Evolutionary conservation across 2,113 vertebrate genomes (phyloP).

Genomic region (Ploceus nigricollis): DNA sequence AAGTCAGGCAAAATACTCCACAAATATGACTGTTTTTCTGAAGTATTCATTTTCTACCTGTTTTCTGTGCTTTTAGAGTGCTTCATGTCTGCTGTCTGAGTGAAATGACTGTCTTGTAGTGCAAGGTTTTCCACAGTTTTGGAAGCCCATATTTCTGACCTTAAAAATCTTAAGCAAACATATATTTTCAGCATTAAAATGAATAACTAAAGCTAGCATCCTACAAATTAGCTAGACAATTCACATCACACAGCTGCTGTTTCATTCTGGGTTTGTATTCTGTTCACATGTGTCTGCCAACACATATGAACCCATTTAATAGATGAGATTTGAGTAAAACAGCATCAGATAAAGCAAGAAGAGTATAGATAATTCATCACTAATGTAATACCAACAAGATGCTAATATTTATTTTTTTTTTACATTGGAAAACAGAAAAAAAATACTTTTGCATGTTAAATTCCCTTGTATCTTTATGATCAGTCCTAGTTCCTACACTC

Average conservation of each 20-base stretch:
- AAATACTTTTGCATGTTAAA: neutral
- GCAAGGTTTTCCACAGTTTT: neutral
- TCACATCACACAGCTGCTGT: neutral
- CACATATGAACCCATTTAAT: accelerated
- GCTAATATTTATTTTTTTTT: neutral
- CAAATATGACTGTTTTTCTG: neutral
- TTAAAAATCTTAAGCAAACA: neutral
- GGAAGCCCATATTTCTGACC: neutral
- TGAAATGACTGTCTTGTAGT: neutral
- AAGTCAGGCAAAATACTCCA: neutral
- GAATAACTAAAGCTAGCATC: neutral
- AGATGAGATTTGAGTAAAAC: neutral
- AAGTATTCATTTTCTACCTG: neutral
- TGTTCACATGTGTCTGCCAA: neutral
- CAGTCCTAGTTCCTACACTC: neutral
- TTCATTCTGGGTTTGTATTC: neutral
- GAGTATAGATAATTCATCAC: neutral
- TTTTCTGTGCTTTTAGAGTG: neutral
- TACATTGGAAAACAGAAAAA: neutral
- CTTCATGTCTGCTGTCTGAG: neutral
- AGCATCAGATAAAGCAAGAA: neutral
- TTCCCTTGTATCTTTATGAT: neutral
- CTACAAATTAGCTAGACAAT: neutral
- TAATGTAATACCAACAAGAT: neutral
- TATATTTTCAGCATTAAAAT: neutral